Conservation (phyloP, 2,888 invertebrate genomes). For the Mechanitis mazaeus region DNA sequence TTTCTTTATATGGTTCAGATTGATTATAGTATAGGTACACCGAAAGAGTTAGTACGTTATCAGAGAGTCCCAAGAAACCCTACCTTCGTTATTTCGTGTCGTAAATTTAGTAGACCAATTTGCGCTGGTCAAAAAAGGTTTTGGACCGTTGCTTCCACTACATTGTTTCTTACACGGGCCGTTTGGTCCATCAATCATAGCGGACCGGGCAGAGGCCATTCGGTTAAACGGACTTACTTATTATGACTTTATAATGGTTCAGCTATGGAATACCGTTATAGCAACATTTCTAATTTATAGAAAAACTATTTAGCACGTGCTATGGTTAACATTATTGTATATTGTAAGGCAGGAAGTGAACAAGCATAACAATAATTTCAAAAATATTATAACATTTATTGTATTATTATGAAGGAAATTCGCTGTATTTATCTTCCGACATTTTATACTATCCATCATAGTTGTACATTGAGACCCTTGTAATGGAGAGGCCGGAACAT, state of each 20-base stretch:
- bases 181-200: slow-evolving; percentile 44
- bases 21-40: slow-evolving; percentile 7
- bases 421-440: slow-evolving; percentile 9
- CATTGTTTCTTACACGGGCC: slow-evolving; percentile 60
- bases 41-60: slow-evolving; percentile 19
- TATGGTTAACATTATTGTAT: no score
- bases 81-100: slow-evolving; percentile 33
- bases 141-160: slow-evolving; percentile 53
- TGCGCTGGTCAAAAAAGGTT: slow-evolving; percentile 9
- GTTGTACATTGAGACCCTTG: slow-evolving; percentile 24
- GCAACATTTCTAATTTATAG: background rate
- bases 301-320: no score
- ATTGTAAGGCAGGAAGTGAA: no score
- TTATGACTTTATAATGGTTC: background rate
- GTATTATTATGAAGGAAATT: background rate
- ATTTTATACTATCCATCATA: slow-evolving; percentile 23
- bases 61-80: slow-evolving; percentile 20
- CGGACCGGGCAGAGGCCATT: slow-evolving; percentile 30
- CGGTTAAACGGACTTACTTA: slow-evolving; percentile 26
- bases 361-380: no score
- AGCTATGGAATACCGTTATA: background rate
- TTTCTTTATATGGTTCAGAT: background rate
- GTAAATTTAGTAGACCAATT: slow-evolving; percentile 27
- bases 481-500: slow-evolving; percentile 25
- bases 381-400: no score